Percentiles rank a stretch among this genome's conserved stretches.
Evolutionary conservation across 2,888 invertebrate genomes (phyloP).

Genomic region (Lingula anatina): DNA sequence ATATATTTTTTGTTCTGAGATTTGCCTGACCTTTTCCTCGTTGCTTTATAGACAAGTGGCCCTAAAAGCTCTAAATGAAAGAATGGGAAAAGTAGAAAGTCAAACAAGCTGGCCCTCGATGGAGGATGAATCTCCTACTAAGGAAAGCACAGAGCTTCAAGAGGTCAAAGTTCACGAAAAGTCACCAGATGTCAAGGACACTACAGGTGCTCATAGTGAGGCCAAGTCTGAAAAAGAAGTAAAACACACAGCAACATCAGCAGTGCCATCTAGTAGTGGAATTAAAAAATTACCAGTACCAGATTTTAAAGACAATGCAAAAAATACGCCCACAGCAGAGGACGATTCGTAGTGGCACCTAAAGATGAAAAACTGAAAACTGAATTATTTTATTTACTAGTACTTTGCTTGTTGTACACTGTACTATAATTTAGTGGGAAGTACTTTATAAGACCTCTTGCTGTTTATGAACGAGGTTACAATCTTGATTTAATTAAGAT

Average conservation of each 20-base stretch:
- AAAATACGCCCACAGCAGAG: slow-evolving; percentile 1
- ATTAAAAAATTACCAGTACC: slow-evolving; percentile 14
- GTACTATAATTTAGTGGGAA: no score
- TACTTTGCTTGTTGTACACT: no score
- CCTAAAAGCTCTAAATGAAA: slow-evolving; percentile 85
- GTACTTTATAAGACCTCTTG: no score
- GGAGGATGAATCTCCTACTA: slow-evolving; percentile 42
- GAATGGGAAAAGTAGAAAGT: slow-evolving; percentile 57
- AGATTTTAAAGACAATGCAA: slow-evolving; percentile 15
- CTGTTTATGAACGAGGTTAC: no score
- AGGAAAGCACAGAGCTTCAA: no score
- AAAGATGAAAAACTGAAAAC: background rate
- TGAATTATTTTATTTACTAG: no score
- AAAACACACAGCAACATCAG: slow-evolving; percentile 2
- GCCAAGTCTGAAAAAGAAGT: slow-evolving; percentile 4
- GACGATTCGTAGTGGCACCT: background rate
- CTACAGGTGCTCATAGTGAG: background rate
- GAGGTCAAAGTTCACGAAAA: no score
- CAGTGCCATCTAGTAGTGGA: background rate
- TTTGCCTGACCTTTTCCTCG: slow-evolving; percentile 8
- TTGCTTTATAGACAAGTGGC: slow-evolving; percentile 79
- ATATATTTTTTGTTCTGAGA: no score
- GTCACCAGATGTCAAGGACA: background rate
- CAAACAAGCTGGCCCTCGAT: slow-evolving; percentile 40
- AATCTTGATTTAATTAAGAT: no score